Conservation (phyloP, 2,113 vertebrate species). For the Ariopsis seemanni region DNA sequence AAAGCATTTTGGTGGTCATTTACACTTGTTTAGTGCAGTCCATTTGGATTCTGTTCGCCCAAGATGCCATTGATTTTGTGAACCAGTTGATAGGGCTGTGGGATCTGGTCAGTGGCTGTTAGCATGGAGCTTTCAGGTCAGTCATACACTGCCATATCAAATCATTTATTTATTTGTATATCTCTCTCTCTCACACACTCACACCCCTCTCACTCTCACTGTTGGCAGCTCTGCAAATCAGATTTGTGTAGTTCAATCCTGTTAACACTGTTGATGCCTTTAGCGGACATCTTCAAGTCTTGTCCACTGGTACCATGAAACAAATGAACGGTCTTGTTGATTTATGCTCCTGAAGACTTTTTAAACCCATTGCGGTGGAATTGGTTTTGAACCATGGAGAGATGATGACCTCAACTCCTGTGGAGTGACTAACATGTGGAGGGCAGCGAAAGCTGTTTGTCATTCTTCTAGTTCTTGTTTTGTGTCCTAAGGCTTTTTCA, state of each 20-base stretch:
- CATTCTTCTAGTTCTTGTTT: constrained; percentile 1
- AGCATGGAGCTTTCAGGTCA: neutral
- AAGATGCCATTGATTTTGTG: too few relatives aligned
- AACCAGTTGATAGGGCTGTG: neutral
- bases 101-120: neutral
- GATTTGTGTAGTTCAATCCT: neutral
- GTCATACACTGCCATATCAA: too few relatives aligned
- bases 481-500: constrained; percentile 5
- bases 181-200: too few relatives aligned
- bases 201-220: neutral
- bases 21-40: too few relatives aligned
- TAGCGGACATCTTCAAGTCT: neutral
- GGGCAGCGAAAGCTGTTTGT: neutral
- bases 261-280: neutral
- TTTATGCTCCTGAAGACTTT: neutral
- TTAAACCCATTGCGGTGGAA: neutral
- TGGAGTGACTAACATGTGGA: neutral
- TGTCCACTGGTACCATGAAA: neutral
- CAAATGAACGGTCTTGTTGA: neutral
- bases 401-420: neutral
- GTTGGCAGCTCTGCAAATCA: neutral
- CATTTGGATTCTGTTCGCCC: too few relatives aligned
- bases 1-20: too few relatives aligned
- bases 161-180: neutral
- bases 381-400: neutral